Evolutionary conservation across 2,797 vertebrate species (phyloP).

Genomic region (Malurus splendens): DNA sequence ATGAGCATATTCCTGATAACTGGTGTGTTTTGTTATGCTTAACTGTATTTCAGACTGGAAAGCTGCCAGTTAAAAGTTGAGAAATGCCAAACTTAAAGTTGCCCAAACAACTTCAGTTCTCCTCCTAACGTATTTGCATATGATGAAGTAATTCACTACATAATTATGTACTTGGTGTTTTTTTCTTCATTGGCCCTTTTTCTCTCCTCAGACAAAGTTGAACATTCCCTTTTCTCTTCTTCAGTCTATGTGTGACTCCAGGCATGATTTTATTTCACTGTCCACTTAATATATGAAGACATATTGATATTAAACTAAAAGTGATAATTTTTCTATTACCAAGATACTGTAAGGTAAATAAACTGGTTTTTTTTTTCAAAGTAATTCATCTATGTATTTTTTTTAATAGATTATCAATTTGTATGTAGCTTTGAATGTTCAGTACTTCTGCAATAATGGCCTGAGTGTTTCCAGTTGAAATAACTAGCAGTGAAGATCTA

Average conservation of each 20-base stretch:
- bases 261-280: neutral
- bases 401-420: neutral
- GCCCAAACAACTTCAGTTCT: neutral
- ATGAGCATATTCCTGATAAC: neutral
- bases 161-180: neutral
- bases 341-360: neutral
- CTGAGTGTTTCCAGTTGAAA: neutral
- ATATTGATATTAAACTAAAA: neutral
- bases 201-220: neutral
- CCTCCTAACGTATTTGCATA: neutral
- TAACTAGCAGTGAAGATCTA: neutral
- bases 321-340: neutral
- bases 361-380: neutral
- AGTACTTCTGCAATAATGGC: neutral
- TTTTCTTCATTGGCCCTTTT: neutral
- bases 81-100: neutral
- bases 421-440: neutral
- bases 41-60: neutral
- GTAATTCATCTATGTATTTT: neutral
- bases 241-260: neutral
- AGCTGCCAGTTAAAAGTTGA: neutral
- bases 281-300: neutral
- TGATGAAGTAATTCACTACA: neutral
- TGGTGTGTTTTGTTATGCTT: neutral
- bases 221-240: neutral